phyloP scores from a whole-genome alignment of 2,113 vertebrate genomes.

The Agapornis roseicollis region DNA sequence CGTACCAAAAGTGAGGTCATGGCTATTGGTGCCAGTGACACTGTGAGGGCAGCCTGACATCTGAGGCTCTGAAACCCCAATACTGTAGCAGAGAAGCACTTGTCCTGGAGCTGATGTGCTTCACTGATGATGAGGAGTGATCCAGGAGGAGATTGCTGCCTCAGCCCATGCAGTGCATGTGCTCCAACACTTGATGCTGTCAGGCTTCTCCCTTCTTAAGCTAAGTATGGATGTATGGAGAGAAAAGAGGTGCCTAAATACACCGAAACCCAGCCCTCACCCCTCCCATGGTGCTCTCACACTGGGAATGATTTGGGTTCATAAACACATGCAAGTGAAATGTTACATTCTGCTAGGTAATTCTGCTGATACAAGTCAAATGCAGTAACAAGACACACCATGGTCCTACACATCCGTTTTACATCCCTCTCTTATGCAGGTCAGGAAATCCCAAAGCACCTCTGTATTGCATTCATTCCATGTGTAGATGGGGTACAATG shows the following conservation, averaged over 20 bases:
- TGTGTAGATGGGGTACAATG: accelerated
- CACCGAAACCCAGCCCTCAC: neutral
- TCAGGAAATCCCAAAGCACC: neutral
- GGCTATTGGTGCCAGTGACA: neutral
- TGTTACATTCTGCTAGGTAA: neutral
- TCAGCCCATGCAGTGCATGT: neutral
- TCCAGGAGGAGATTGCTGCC: neutral
- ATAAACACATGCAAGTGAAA: neutral
- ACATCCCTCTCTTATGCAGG: neutral
- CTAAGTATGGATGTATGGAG: accelerated
- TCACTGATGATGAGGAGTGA: neutral
- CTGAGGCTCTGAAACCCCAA: neutral
- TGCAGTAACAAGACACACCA: neutral
- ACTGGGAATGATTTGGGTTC: neutral
- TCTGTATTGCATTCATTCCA: accelerated
- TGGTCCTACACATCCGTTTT: neutral
- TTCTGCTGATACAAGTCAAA: no score
- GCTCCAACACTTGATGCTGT: accelerated
- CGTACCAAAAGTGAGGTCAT: neutral
- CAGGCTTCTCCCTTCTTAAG: neutral
- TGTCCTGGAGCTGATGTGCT: neutral
- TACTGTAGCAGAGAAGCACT: accelerated
- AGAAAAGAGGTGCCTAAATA: neutral
- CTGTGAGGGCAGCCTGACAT: neutral
- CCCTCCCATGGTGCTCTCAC: neutral